Conservation (phyloP, 1,140 invertebrate species). For the Macrostomum lignano region DNA sequence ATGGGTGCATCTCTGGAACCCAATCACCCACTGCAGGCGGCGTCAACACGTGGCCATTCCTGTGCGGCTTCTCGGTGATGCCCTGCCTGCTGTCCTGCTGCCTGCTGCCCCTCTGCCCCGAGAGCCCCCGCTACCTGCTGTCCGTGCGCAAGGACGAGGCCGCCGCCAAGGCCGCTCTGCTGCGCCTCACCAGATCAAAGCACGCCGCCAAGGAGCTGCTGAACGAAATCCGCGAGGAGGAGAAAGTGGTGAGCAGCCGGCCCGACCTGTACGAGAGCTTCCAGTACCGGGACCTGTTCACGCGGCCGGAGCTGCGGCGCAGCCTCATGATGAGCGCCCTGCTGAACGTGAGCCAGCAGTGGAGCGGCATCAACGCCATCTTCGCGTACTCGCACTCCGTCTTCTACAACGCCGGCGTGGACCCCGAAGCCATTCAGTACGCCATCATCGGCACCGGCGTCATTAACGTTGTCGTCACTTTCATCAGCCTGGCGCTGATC, state of each 20-base stretch:
- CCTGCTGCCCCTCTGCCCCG: conserved; percentile 26
- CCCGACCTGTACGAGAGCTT: not conserved
- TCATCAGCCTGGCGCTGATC: not conserved
- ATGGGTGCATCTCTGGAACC: no score
- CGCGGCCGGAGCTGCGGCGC: not conserved
- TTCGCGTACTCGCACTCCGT: conserved; percentile 60
- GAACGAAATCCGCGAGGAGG: not conserved
- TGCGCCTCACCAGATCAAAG: conserved; percentile 11
- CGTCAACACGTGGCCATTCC: not conserved
- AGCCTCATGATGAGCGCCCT: not conserved
- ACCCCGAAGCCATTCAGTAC: conserved; percentile 34
- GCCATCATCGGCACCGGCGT: conserved; percentile 48
- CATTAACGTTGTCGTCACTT: conserved; percentile 21
- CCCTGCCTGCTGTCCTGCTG: conserved; percentile 16
- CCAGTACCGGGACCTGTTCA: not conserved
- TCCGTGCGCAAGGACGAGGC: conserved; percentile 15
- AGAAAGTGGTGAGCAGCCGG: no score
- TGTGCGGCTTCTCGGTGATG: conserved; percentile 13
- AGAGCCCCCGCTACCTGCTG: conserved; percentile 26
- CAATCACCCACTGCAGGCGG: no score
- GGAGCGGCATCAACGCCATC: conserved; percentile 25
- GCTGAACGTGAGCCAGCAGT: not conserved
- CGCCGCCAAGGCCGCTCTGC: conserved; percentile 9
- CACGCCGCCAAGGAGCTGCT: no score
- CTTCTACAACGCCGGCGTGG: conserved; percentile 40